Conservation (phyloP, 2,888 invertebrate genomes). For the Neria commutata region DNA sequence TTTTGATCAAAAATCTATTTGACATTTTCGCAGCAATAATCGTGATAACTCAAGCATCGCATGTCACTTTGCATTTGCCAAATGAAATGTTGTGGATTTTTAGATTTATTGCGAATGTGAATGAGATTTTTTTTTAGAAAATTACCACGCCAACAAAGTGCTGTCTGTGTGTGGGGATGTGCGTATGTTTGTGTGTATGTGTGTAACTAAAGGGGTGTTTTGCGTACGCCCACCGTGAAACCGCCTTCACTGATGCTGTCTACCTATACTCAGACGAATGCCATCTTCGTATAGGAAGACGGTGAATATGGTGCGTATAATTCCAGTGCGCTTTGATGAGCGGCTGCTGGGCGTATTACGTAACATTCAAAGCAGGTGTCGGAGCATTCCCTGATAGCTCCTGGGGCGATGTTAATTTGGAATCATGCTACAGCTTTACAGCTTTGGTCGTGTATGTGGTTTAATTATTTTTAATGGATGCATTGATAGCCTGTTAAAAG, state of each 20-base stretch:
- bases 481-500: too few species aligned
- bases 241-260: neutral
- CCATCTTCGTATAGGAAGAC: neutral
- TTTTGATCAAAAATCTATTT: constrained; percentile 21
- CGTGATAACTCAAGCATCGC: constrained; percentile 31
- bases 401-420: constrained; percentile 9
- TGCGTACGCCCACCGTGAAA: neutral
- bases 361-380: constrained; percentile 32
- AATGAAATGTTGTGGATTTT: neutral
- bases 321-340: too few species aligned
- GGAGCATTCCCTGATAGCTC: constrained; percentile 36
- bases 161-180: neutral
- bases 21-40: constrained; percentile 30
- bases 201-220: neutral
- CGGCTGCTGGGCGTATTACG: neutral
- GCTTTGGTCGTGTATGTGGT: too few species aligned
- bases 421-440: too few species aligned
- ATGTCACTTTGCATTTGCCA: constrained; percentile 33
- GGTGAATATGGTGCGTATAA: too few species aligned
- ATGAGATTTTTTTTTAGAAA: too few species aligned
- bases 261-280: neutral
- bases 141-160: too few species aligned
- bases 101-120: neutral
- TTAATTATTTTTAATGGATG: too few species aligned
- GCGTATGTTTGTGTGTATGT: neutral